Base-by-base conservation (phyloP, 2,797 vertebrate genomes). In the Cyprinodon diabolis region DNA sequence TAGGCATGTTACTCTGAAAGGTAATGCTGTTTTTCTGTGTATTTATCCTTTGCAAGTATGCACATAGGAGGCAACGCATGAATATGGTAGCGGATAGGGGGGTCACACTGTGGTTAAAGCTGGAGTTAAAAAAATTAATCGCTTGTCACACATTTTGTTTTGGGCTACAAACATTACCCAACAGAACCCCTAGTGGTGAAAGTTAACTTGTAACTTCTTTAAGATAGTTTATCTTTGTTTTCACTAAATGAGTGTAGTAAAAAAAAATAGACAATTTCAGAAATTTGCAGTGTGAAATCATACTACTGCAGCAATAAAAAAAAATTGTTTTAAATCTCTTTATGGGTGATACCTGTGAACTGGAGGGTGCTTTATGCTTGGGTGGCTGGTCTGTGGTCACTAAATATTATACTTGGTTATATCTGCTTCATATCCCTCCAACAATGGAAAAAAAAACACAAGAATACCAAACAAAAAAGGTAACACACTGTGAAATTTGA, bases 401-500 rank as follows among this genome's bases (percentile, higher is more conserved):
- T 58, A 57, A 37, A 65, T 66, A 79, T 45, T 57, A 65, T 25
- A 47, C 14, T 67, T 57, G 35, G 7, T 79, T 74, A 66, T 57
- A 49, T 67, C 54, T 71, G 69, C 77, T 60, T 63, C 11, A 4
- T 69, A 71, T 66, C 71, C 14, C 74, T 81, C 62, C 56, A 63
- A 72, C 79, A 69, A 45, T 82, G 30, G 30, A 30, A 25, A 25
- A 25, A 63, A n/a, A 4, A 4, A 19, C 30, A 60, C 1, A 58
- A 30, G 35, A 7, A 37, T 35, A 37, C 6, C 1, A 60, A 66
- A 82, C 37, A 84, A 69, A 54, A 55, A 77, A 49, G 40, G 72
- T 13, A 51, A 43, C 66, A 80, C 75, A 66, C 71, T 84, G 76
- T 79, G 76, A 68, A 84, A 86, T 78, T 49, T 71, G 56, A 73